These are phyloP conservation scores for Hydrochoerus hydrochaeris DNA, from an alignment of 2,113 vertebrate genomes.

Conservation along the genomic window DNA sequence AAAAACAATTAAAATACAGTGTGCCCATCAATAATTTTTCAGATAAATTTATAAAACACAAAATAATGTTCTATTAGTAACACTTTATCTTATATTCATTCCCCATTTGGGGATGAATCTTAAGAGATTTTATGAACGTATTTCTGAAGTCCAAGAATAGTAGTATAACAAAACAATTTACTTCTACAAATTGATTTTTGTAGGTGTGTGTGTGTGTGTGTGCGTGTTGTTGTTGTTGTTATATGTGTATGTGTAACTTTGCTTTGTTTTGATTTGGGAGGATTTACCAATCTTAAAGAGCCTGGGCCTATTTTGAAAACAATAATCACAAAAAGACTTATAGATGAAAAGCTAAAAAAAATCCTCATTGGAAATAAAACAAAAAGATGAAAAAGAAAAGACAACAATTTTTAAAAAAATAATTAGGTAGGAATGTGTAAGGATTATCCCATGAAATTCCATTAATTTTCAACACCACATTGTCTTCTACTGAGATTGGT, in stretches of 20 bases:
- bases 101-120: neutral
- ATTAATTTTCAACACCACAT: neutral
- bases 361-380: conserved; percentile 5
- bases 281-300: neutral
- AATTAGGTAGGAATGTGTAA: neutral
- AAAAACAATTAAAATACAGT: neutral
- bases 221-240: neutral
- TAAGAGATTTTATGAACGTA: neutral
- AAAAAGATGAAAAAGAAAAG: conserved; percentile 40
- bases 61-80: neutral
- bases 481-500: neutral
- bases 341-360: neutral
- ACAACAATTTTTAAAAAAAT: neutral
- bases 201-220: neutral
- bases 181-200: conserved; percentile 11
- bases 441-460: neutral
- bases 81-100: neutral
- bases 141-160: neutral
- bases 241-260: neutral
- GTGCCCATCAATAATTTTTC: neutral
- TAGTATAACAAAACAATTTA: neutral
- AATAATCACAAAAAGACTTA: neutral
- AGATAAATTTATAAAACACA: conserved; percentile 17
- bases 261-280: conserved; percentile 16
- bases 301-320: neutral